Conservation (phyloP, 2,797 vertebrate genomes). For the Eremophila alpestris region DNA sequence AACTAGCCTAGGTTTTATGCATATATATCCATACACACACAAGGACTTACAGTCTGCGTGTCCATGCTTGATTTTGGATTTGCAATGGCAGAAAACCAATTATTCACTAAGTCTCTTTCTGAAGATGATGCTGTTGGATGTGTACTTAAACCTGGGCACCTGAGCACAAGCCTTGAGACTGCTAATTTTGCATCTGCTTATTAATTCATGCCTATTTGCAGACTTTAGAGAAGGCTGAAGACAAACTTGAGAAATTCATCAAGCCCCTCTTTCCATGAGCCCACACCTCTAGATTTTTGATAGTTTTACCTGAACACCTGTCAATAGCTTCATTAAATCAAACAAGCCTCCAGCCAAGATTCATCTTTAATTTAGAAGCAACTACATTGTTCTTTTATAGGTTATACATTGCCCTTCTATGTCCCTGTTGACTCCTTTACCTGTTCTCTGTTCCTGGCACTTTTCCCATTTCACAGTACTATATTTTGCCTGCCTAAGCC, state of each 20-base stretch:
- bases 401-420: background rate
- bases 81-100: background rate
- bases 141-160: background rate
- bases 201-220: background rate
- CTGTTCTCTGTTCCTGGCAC: background rate
- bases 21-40: background rate
- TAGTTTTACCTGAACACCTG: background rate
- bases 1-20: background rate
- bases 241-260: background rate
- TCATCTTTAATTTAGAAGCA: background rate
- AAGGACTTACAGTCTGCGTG: background rate
- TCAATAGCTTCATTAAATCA: background rate
- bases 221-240: background rate
- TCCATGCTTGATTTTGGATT: background rate
- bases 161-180: background rate
- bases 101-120: background rate
- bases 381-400: background rate
- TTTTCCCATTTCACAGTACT: background rate
- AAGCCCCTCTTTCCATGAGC: background rate
- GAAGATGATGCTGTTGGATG: background rate
- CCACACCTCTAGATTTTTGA: background rate
- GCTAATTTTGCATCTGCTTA: background rate
- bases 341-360: background rate
- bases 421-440: background rate
- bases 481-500: background rate